Evolutionary conservation across 2,888 invertebrate species (phyloP).

Genomic region (Hybos culiciformis): DNA sequence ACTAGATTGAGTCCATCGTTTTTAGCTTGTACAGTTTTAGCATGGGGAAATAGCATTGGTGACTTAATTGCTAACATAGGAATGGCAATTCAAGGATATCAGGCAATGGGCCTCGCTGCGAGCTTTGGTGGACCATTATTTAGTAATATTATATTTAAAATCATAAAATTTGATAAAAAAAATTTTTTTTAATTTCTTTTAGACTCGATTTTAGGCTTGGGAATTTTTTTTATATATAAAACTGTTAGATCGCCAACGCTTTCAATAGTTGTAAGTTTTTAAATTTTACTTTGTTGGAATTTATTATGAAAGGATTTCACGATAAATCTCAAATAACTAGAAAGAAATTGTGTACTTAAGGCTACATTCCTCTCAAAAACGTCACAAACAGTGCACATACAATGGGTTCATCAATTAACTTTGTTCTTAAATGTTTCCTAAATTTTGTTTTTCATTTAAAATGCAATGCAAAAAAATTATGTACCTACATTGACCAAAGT

Average conservation of each 20-base stretch:
- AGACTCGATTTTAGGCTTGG: not conserved
- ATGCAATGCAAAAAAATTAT: too few relatives aligned
- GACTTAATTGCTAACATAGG: conserved; percentile 41
- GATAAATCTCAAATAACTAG: not conserved
- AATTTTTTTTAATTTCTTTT: not conserved
- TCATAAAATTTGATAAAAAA: not conserved
- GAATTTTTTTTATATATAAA: not conserved
- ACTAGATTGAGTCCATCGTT: conserved; percentile 43
- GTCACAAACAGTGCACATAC: too few relatives aligned
- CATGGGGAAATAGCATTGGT: conserved; percentile 49
- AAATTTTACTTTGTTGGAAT: not conserved
- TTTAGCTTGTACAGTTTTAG: conserved; percentile 47
- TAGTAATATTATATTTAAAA: conserved; percentile 37
- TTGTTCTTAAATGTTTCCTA: too few relatives aligned
- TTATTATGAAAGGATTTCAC: not conserved
- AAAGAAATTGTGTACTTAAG: not conserved
- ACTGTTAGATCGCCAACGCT: not conserved
- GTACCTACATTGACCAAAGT: too few relatives aligned
- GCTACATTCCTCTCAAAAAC: too few relatives aligned
- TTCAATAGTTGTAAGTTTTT: too few relatives aligned
- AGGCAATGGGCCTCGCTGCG: conserved; percentile 51
- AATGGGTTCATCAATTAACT: too few relatives aligned
- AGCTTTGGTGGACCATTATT: conserved; percentile 56
- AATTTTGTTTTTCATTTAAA: too few relatives aligned
- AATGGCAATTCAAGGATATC: conserved; percentile 47